Evolutionary conservation across 1,140 invertebrate species (phyloP).

Genomic region (Leptoteleia sp.): DNA sequence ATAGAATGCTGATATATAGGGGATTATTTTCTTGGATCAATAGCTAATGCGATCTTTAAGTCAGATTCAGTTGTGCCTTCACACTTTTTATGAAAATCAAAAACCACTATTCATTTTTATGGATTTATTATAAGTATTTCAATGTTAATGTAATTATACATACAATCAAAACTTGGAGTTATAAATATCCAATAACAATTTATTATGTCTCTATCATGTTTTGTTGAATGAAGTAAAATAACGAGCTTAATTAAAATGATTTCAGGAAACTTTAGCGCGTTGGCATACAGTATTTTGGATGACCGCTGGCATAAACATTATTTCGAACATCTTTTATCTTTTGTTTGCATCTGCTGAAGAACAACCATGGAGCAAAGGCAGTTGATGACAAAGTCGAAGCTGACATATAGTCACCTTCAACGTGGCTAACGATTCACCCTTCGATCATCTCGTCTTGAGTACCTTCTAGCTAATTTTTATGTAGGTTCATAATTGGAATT

Average conservation of each 20-base stretch:
- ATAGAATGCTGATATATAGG: not conserved
- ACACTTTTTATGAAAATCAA: no score
- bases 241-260: no score
- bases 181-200: no score
- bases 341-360: slow-evolving; percentile 91
- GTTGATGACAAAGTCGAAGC: slow-evolving; percentile 76
- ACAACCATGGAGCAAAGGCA: slow-evolving; percentile 86
- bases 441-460: slow-evolving; percentile 72
- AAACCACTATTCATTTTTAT: no score
- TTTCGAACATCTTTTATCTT: slow-evolving; percentile 89
- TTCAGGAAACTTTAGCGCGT: slow-evolving; percentile 91
- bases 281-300: slow-evolving; percentile 95
- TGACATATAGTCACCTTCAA: slow-evolving; percentile 66
- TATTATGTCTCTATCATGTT: no score
- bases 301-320: slow-evolving; percentile 89
- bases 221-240: no score
- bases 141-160: no score
- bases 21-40: not conserved
- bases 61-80: slow-evolving; percentile 5
- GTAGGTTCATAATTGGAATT: not conserved
- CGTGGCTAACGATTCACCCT: slow-evolving; percentile 67
- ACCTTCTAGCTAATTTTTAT: slow-evolving; percentile 68
- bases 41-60: slow-evolving; percentile 27
- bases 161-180: no score
- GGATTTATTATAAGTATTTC: no score